Base-by-base conservation (phyloP, 2,113 vertebrate genomes). In the Thamnaconus septentrionalis region DNA sequence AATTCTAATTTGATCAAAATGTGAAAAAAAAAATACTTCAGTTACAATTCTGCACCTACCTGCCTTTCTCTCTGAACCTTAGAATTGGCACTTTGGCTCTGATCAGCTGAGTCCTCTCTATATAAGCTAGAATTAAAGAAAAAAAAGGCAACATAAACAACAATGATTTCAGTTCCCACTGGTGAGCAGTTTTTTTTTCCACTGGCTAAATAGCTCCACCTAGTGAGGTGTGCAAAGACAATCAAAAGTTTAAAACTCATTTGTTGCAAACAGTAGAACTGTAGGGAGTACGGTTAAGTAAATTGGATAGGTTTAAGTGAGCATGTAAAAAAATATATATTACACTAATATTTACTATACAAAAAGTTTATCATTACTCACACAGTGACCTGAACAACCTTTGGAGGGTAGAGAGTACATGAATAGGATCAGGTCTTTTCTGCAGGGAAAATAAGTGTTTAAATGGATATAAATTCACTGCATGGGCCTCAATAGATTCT, bases 51-150 rank as follows among this genome's bases (percentile, higher is more conserved):
- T 62, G 45, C 42, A 91, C 91, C 88, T 91, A 94, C 97, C 96
- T 96, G 89, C 94, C 87, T 94, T 92, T 95, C 88, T 98, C 93
- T 91, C 89, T 95, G 93, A 98, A 98, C 84, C 93, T 96, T 73
- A 93, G 84, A 71, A 99, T 99, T 63, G 96, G 96, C 85, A 99
- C 96, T 94, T 97, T 99, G 74, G 97, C 97, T 89, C 90, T 90
- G 83, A 99, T 98, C 82, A 99, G 91, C 73, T 93, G 94, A 90
- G 92, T 92, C 91, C 85, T 92, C 60, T 95, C 94, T 69, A 98
- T 91, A 82, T 95, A 98, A 12, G 83, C 89, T 92, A 89, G 80
- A 68, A 79, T 62, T 8, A 76, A 76, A 81, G 54, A 11, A 71
- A 73, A 53, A 3, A 64, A 41, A 58, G 53, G 61, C 6, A 48